A percentile compares a stretch with the other conserved stretches of the same genome.
phyloP scores from a whole-genome alignment of 2,797 vertebrate genomes.

The Malurus leucopterus region DNA sequence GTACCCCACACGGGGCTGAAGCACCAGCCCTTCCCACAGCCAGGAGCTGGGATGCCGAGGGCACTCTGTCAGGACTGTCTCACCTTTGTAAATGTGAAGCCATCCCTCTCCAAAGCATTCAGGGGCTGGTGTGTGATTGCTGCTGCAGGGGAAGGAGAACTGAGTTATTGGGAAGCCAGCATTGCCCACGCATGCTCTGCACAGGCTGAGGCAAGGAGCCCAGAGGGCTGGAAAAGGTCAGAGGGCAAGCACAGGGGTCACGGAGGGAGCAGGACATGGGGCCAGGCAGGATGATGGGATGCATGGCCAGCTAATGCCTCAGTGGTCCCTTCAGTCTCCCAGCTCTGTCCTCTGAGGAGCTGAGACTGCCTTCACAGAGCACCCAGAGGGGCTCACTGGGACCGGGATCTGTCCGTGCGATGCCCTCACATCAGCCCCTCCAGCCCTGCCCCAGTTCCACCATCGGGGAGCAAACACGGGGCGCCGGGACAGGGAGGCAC shows the following conservation, averaged over 20 bases:
- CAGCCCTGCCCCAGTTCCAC: background rate
- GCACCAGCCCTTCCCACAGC: rapidly evolving
- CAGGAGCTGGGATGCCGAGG: background rate
- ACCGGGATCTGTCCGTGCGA: rapidly evolving
- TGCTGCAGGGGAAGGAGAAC: background rate
- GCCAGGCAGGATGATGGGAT: background rate
- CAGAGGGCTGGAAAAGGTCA: background rate
- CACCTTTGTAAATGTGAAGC: background rate
- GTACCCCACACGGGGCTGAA: rapidly evolving
- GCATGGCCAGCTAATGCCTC: rapidly evolving
- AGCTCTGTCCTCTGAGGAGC: rapidly evolving
- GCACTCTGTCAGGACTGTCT: background rate
- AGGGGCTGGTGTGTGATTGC: rapidly evolving
- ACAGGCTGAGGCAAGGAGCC: background rate
- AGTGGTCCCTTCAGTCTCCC: background rate
- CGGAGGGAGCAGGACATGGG: background rate
- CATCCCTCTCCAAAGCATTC: background rate
- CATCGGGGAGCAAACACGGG: rapidly evolving
- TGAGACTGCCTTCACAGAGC: background rate
- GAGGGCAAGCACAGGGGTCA: background rate
- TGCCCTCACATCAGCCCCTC: rapidly evolving
- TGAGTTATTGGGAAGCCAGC: background rate
- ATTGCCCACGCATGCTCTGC: rapidly evolving
- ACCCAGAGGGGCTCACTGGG: background rate
- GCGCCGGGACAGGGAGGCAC: background rate